Conservation (phyloP, 2,113 vertebrate genomes). For the Rhabdomys dilectus region DNA sequence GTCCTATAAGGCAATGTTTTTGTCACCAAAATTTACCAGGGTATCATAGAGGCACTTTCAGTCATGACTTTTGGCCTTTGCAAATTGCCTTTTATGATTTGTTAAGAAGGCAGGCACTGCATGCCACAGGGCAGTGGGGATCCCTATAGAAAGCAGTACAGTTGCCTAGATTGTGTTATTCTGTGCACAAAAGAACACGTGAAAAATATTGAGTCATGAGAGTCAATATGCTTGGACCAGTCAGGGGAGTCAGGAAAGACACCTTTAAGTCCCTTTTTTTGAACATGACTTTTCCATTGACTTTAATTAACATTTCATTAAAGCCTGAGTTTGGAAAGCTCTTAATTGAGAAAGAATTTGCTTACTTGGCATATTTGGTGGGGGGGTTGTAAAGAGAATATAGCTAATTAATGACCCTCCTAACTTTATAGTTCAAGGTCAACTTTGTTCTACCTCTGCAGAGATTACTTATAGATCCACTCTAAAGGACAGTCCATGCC, state of each 20-base stretch:
- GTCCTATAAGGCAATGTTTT: not conserved
- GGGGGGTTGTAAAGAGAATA: constrained; percentile 68
- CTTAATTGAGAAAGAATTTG: constrained; percentile 87
- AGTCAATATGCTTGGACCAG: not conserved
- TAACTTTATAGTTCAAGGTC: constrained; percentile 84
- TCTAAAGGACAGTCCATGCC: constrained; percentile 73
- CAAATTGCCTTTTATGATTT: not conserved
- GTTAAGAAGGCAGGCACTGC: not conserved
- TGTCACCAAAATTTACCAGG: not conserved
- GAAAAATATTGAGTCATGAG: not conserved
- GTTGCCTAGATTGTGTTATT: constrained; percentile 10
- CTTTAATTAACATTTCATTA: constrained; percentile 87
- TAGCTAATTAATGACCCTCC: constrained; percentile 79
- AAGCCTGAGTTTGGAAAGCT: constrained; percentile 85
- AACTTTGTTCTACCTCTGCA: constrained; percentile 84
- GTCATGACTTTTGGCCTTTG: not conserved
- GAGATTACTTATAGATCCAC: constrained; percentile 76
- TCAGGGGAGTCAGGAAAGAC: constrained; percentile 34
- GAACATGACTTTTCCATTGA: constrained; percentile 79
- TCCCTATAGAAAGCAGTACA: not conserved
- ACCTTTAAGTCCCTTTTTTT: constrained; percentile 61
- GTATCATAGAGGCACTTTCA: too few species aligned
- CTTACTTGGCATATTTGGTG: constrained; percentile 79
- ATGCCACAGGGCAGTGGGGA: too few species aligned
- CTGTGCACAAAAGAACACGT: not conserved